phyloP scores from a whole-genome alignment of 2,888 invertebrate species.

The Stegophylla sp. region DNA sequence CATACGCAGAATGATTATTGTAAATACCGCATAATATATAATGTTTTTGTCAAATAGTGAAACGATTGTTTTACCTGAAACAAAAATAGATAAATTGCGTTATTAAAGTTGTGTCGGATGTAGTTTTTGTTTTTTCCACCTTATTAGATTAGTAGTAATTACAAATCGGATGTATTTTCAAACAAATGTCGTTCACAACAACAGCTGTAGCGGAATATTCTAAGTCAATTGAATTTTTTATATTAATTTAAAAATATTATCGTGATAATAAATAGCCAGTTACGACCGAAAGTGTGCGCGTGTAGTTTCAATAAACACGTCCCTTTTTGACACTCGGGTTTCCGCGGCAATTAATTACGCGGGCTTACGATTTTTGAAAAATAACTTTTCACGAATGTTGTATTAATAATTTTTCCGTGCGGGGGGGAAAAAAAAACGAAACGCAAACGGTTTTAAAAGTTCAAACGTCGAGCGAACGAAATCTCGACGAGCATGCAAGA shows the following conservation, averaged over 20 bases:
- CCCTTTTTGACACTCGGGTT: conserved; percentile 33
- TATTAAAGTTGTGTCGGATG: too few relatives aligned
- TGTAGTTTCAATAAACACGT: conserved; percentile 18
- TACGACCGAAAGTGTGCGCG: background rate
- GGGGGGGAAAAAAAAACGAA: background rate
- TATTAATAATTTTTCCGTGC: background rate
- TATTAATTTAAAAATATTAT: too few relatives aligned
- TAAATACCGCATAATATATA: too few relatives aligned
- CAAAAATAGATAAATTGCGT: conserved; percentile 15
- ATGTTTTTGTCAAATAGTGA: too few relatives aligned
- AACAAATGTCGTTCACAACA: background rate
- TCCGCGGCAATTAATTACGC: conserved; percentile 32
- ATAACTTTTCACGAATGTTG: conserved; percentile 32
- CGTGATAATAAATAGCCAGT: too few relatives aligned
- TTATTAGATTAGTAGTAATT: too few relatives aligned
- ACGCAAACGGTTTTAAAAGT: conserved; percentile 6
- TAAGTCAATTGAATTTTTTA: too few relatives aligned
- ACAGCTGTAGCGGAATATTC: background rate
- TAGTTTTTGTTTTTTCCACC: background rate
- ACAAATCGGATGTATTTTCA: too few relatives aligned
- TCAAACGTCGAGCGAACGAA: conserved; percentile 7
- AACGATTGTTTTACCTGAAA: conserved; percentile 36
- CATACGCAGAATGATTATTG: too few relatives aligned
- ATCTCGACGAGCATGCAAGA: background rate
- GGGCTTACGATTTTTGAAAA: conserved; percentile 10